Percentiles rank a stretch among this genome's conserved stretches.
Evolutionary conservation across 2,888 invertebrate genomes (phyloP).

Genomic region (Rhagium mordax): DNA sequence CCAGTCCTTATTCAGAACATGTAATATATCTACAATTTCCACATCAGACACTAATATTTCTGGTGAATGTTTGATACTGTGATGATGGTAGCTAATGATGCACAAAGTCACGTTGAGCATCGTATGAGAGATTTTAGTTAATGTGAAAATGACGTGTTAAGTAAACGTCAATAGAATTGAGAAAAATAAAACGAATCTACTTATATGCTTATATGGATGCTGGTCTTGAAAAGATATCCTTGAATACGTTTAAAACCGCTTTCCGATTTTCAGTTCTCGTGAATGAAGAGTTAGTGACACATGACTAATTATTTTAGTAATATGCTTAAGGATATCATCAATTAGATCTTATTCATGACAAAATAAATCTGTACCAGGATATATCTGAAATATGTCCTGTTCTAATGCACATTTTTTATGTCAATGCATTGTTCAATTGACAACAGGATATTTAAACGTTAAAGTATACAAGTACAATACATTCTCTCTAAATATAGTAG

Average conservation of each 20-base stretch:
- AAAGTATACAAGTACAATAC: not conserved
- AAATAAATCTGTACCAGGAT: not conserved
- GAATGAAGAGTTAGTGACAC: not conserved
- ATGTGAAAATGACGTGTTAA: slow-evolving; percentile 11
- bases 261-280: not conserved
- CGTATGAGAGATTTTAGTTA: slow-evolving; percentile 18
- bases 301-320: not conserved
- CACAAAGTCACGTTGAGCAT: slow-evolving; percentile 18
- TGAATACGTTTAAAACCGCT: not conserved
- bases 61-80: slow-evolving; percentile 7
- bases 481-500: not conserved
- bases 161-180: not conserved
- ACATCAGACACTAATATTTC: slow-evolving; percentile 5
- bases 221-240: not conserved
- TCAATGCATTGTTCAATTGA: not conserved
- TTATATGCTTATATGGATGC: not conserved
- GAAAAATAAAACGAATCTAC: not conserved
- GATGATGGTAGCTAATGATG: slow-evolving; percentile 27
- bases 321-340: not conserved
- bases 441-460: not conserved
- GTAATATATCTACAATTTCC: not conserved
- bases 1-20: not conserved
- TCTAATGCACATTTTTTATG: not conserved
- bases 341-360: not conserved
- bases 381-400: not conserved